phyloP scores from a whole-genome alignment of 1,140 invertebrate species.

The Zaprionus tsacasi region DNA sequence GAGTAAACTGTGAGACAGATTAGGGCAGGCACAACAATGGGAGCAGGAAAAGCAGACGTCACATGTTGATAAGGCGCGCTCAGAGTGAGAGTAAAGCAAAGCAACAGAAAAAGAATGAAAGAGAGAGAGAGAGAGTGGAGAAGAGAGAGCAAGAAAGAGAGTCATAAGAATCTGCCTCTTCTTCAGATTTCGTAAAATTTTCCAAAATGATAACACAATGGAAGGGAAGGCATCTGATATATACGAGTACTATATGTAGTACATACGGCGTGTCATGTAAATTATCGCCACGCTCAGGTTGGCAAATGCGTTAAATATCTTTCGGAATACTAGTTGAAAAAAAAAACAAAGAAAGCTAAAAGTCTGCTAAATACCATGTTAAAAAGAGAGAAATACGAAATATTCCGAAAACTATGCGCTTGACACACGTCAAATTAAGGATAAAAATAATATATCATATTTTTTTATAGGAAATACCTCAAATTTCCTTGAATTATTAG shows the following conservation, averaged over 20 bases:
- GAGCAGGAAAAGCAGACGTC: conserved; percentile 32
- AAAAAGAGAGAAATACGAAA: background rate
- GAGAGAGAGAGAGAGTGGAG: background rate
- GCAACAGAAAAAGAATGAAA: background rate
- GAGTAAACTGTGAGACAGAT: conserved; percentile 26
- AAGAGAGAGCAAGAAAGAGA: background rate
- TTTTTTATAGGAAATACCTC: no score
- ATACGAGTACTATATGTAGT: no score
- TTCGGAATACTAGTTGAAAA: background rate
- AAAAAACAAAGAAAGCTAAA: background rate
- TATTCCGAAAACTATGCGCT: background rate
- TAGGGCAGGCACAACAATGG: conserved; percentile 45
- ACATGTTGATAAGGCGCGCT: conserved; percentile 36
- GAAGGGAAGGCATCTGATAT: conserved; percentile 7
- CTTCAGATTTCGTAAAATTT: conserved; percentile 49
- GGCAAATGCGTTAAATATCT: background rate
- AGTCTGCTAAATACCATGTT: background rate
- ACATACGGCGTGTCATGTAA: background rate
- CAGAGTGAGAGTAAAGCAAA: background rate
- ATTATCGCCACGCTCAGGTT: background rate
- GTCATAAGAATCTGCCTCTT: conserved; percentile 4
- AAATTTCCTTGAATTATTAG: no score
- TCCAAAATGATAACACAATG: conserved; percentile 35
- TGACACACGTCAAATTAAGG: no score
- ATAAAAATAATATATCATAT: no score